phyloP scores from a whole-genome alignment of 92 coral and sea anemone genomes.

The Porites evermanni region DNA sequence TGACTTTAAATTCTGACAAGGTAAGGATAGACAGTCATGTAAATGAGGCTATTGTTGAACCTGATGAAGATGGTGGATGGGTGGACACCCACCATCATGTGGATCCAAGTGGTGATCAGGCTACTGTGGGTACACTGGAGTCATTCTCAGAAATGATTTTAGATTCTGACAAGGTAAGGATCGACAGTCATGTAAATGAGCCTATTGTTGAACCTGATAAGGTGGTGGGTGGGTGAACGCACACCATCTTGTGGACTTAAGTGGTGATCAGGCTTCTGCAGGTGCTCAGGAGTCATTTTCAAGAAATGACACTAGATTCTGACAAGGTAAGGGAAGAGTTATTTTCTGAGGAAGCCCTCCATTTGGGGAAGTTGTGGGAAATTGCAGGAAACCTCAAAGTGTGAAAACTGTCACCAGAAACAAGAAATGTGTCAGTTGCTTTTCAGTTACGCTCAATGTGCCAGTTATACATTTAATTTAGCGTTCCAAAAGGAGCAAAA shows the following conservation, averaged over 20 bases:
- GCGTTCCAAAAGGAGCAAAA: no score
- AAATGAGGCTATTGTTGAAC: conserved; percentile 98
- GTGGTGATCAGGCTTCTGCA: conserved; percentile 76
- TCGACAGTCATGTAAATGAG: conserved; percentile 55
- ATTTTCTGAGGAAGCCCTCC: neutral
- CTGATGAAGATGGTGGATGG: conserved; percentile 99
- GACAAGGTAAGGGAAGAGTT: conserved; percentile 74
- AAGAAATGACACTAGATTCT: conserved; percentile 93
- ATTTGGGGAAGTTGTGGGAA: no score
- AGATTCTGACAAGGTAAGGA: conserved; percentile 33
- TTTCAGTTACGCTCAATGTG: no score
- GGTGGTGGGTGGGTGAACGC: conserved; percentile 99
- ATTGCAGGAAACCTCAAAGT: no score
- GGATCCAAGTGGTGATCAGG: conserved; percentile 83
- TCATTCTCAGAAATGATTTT: conserved; percentile 92
- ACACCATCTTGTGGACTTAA: conserved; percentile 88
- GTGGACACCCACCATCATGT: conserved; percentile 94
- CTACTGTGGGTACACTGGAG: conserved; percentile 80
- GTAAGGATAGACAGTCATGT: no score
- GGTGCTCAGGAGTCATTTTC: conserved; percentile 89
- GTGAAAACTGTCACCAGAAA: no score
- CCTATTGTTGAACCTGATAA: conserved; percentile 98
- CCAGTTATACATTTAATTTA: no score
- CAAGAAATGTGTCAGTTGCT: no score
- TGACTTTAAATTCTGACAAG: conserved; percentile 73